Base-by-base conservation (phyloP, 2,113 vertebrate species). In the Crotalus helleri region DNA sequence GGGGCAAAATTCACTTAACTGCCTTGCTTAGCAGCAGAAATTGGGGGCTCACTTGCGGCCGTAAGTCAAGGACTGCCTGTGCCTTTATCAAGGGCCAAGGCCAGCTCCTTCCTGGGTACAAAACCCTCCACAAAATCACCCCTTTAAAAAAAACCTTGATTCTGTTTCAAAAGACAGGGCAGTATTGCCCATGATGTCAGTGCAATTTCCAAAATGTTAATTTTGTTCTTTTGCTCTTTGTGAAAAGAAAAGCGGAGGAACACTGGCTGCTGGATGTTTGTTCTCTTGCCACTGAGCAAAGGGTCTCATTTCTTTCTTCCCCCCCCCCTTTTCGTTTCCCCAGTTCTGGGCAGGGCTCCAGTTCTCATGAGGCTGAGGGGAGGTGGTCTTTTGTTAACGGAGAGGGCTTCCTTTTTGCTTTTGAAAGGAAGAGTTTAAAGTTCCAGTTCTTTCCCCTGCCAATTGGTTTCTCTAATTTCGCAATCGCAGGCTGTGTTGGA, bases 301-400 rank as follows among this genome's bases (percentile, higher is more conserved):
- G 54, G n/a, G 2, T 23, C 46, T 29, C 51, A 92, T 21, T 51
- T 2, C 23, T 17, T 21, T 21, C 7, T 9, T 0, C 5, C 0
- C 19, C 54, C 58, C 8, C 24, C 15, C 2, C 12, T 69, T n/a
- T 69, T 33, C 29, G 12, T 33, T 33, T 33, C 74, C 74, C 33
- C 33, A 21, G 33, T 81, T 44, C 74, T 81, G 33, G 94, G 92
- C 59, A 29, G 10, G 53, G 21, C 44, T 29, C 33, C 59, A 93
- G 81, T 51, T 94, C 93, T 55, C 29, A 0, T 1, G 74, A 91
- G 85, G 91, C 94, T 94, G 93, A 95, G 0, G 33, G 3, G 39
- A 9, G n/a, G 1, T 88, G 69, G 88, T 95, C 95, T 94, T 92
- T 91, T 92, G 92, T 93, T 91, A 61, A 85, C 53, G 59, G 87